phyloP scores from a whole-genome alignment of 2,888 invertebrate genomes.

The Holacanthella duospinosa region DNA sequence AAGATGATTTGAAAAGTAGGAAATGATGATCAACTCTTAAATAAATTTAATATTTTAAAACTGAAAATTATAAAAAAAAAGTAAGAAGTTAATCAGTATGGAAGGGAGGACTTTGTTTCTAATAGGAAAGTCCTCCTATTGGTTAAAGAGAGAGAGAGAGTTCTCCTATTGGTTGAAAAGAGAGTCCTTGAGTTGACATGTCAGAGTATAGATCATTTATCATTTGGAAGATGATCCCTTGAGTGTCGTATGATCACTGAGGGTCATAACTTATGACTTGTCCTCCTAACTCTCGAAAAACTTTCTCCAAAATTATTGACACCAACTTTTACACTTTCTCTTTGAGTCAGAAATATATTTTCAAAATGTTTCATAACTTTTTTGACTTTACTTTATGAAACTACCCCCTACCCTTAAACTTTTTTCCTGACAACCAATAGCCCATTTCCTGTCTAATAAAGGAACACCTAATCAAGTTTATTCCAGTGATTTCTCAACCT shows the following conservation, averaged over 20 bases:
- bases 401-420: background rate
- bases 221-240: conserved; percentile 34
- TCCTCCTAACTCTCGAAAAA: conserved; percentile 15
- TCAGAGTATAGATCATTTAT: conserved; percentile 29
- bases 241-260: conserved; percentile 35
- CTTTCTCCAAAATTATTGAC: conserved; percentile 11
- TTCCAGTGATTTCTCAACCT: background rate
- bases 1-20: no score
- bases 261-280: conserved; percentile 38
- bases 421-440: background rate
- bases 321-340: conserved; percentile 9
- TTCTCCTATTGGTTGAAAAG: background rate
- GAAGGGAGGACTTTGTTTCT: no score
- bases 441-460: background rate
- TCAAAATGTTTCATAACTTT: background rate
- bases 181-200: conserved; percentile 10
- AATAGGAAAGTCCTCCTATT: no score
- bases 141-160: background rate
- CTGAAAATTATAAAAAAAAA: no score
- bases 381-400: no score
- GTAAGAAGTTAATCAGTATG: no score
- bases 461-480: background rate
- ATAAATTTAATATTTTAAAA: no score
- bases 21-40: no score
- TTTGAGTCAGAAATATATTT: background rate